phyloP scores from a whole-genome alignment of 2,797 vertebrate species.

The Silurus lanzhouensis region DNA sequence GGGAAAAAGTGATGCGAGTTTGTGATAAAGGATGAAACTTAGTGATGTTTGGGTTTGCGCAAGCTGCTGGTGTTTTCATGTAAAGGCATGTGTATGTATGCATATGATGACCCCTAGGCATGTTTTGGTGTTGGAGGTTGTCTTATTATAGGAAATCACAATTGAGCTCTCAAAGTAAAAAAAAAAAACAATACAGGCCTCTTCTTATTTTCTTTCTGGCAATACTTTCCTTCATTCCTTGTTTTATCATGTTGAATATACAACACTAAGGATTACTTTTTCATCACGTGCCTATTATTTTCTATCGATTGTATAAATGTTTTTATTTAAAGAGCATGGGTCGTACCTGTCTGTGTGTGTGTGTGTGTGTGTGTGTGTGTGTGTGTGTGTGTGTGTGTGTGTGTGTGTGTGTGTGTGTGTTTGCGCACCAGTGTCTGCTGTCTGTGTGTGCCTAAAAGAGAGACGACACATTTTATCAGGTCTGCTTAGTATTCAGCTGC shows the following conservation, averaged over 20 bases:
- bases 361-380: slow-evolving; percentile 27
- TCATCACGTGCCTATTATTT: not conserved
- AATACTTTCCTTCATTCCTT: not conserved
- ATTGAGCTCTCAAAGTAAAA: not conserved
- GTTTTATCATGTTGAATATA: not conserved
- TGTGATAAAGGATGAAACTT: slow-evolving; percentile 7
- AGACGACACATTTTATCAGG: slow-evolving; percentile 41
- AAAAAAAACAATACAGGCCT: not conserved
- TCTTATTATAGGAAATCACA: not conserved
- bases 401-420: too few species aligned
- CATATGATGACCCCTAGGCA: not conserved
- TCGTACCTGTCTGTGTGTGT: slow-evolving; percentile 4
- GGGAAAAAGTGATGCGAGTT: slow-evolving; percentile 6
- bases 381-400: slow-evolving; percentile 27
- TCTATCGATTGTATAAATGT: not conserved
- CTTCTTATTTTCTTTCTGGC: not conserved
- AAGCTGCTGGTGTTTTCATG: slow-evolving; percentile 25
- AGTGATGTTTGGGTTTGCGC: slow-evolving; percentile 30
- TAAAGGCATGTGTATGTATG: not conserved
- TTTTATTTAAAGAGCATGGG: not conserved
- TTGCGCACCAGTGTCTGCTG: not conserved
- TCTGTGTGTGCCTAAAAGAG: slow-evolving; percentile 1
- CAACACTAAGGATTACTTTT: not conserved
- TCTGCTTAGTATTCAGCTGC: slow-evolving; percentile 48
- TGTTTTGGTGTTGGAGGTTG: not conserved